A percentile compares a stretch with the other conserved stretches of the same genome.
phyloP scores from a whole-genome alignment of 2,888 invertebrate species.

The Fragum sueziense region DNA sequence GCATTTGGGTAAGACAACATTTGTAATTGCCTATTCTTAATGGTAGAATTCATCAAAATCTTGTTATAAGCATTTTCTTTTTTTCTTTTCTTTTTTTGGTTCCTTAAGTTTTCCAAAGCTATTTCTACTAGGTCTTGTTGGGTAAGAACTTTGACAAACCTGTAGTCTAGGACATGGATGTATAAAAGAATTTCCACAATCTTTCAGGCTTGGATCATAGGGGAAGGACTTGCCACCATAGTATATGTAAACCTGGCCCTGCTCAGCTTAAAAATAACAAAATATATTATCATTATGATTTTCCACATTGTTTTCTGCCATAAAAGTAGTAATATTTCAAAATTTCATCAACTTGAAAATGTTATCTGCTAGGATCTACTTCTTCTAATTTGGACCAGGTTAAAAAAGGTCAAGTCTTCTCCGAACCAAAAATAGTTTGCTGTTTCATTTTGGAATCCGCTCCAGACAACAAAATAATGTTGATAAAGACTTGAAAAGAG shows the following conservation, averaged over 20 bases:
- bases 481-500: too few species aligned
- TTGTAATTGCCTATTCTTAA: neutral
- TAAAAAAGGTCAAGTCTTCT: too few species aligned
- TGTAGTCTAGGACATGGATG: slow-evolving; percentile 67
- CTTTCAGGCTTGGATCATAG: slow-evolving; percentile 45
- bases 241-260: slow-evolving; percentile 67
- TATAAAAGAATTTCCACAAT: slow-evolving; percentile 55
- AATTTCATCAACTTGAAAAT: too few species aligned
- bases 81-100: neutral
- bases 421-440: too few species aligned
- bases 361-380: too few species aligned
- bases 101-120: neutral
- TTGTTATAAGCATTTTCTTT: neutral
- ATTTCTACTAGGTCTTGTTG: neutral
- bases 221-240: slow-evolving; percentile 67
- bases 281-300: too few species aligned
- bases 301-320: too few species aligned
- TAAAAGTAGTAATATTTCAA: too few species aligned
- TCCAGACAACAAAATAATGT: too few species aligned
- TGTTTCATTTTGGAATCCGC: too few species aligned
- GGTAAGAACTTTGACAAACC: slow-evolving; percentile 45
- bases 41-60: neutral
- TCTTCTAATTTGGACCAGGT: too few species aligned
- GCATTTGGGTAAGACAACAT: too few species aligned
- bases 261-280: slow-evolving; percentile 64